Conservation (phyloP, 2,888 invertebrate genomes). For the Molanna angustata region DNA sequence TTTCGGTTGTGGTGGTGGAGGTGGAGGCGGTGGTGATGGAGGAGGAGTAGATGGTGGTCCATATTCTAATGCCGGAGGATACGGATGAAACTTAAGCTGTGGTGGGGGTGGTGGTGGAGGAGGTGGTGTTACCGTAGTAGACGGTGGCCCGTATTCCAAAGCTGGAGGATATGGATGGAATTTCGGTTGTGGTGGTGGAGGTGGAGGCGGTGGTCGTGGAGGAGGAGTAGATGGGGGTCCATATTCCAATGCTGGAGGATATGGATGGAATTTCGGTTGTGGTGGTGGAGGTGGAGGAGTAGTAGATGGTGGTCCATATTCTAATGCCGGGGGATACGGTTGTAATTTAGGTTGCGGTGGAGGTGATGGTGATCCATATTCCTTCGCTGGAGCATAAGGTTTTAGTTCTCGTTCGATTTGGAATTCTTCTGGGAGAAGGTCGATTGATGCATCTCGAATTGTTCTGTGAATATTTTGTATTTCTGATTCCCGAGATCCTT, state of each 20-base stretch:
- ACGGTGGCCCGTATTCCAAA: constrained; percentile 1
- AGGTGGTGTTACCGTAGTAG: constrained; percentile 3
- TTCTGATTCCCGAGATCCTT: too few relatives aligned
- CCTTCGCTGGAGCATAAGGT: background rate
- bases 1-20: constrained; percentile 37
- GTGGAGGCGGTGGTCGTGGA: constrained; percentile 17
- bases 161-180: constrained; percentile 3
- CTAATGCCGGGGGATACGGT: background rate
- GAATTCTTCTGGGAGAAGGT: too few relatives aligned
- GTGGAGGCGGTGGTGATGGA: constrained; percentile 36
- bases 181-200: constrained; percentile 5
- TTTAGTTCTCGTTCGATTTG: background rate
- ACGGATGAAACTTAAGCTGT: background rate
- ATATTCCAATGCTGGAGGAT: constrained; percentile 15
- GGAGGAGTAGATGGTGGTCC: constrained; percentile 35
- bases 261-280: constrained; percentile 12
- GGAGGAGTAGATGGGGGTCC: constrained; percentile 5
- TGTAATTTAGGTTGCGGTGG: background rate
- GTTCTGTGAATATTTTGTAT: too few relatives aligned
- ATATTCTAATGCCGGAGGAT: constrained; percentile 1
- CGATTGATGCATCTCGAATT: too few relatives aligned
- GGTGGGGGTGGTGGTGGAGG: constrained; percentile 12
- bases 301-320: background rate
- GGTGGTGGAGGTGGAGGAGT: constrained; percentile 11
- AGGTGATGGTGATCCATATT: constrained; percentile 3